Conservation (phyloP, 2,113 vertebrate genomes). For the Nycticebus coucang region DNA sequence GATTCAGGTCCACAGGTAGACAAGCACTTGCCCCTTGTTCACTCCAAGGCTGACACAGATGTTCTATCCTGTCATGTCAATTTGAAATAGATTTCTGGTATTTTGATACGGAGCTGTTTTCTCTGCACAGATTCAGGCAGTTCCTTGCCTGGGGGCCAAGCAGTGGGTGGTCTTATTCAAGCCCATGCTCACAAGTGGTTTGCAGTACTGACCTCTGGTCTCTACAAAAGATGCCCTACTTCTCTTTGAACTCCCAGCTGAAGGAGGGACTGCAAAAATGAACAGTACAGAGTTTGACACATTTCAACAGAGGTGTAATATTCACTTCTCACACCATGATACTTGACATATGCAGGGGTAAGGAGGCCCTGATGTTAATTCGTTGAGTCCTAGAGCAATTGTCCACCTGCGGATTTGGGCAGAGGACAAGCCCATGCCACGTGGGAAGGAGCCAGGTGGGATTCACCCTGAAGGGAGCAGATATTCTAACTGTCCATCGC, state of each 20-base stretch:
- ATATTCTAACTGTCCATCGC: not conserved
- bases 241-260: not conserved
- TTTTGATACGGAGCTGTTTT: not conserved
- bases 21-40: too few species aligned
- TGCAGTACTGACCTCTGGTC: not conserved
- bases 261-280: not conserved
- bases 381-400: not conserved
- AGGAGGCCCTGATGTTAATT: not conserved
- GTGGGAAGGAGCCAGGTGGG: not conserved
- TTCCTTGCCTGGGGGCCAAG: not conserved
- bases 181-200: fast-evolving
- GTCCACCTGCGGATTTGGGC: not conserved
- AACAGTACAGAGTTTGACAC: not conserved
- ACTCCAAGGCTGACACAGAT: fast-evolving
- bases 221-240: not conserved
- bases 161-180: not conserved
- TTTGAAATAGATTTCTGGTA: not conserved
- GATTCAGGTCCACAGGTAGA: not conserved
- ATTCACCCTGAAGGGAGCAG: not conserved
- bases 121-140: not conserved
- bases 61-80: too few species aligned
- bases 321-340: fast-evolving
- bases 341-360: not conserved
- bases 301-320: not conserved
- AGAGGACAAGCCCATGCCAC: not conserved